Evolutionary conservation across 2,888 invertebrate species (phyloP).

Genomic region (Chesias legatella): DNA sequence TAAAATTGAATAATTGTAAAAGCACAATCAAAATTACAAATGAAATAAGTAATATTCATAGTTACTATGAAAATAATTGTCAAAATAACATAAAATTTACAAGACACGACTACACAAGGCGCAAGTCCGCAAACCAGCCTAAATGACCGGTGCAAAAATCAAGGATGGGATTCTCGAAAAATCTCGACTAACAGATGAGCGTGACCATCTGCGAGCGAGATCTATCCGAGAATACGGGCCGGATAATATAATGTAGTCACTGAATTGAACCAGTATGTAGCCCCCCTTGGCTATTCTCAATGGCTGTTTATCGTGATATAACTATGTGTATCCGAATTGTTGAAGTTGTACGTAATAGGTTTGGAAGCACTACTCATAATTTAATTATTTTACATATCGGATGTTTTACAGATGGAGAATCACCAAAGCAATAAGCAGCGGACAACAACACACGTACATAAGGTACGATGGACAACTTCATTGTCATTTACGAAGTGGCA

Average conservation of each 20-base stretch:
- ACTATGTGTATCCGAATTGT: neutral
- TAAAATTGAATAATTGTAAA: constrained; percentile 36
- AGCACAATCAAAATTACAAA: no score
- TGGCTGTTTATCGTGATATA: constrained; percentile 44
- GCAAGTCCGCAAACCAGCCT: constrained; percentile 2
- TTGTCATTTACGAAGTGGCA: no score
- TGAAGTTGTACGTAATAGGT: neutral
- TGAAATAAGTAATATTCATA: no score
- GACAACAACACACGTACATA: no score
- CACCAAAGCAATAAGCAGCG: no score
- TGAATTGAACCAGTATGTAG: constrained; percentile 29
- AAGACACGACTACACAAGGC: constrained; percentile 12
- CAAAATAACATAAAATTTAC: constrained; percentile 5
- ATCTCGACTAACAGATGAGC: no score
- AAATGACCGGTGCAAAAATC: neutral
- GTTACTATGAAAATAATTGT: constrained; percentile 6
- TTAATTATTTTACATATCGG: no score
- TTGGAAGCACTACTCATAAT: no score
- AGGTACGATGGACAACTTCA: no score
- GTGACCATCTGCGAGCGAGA: no score
- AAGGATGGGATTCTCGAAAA: neutral
- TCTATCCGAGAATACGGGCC: no score
- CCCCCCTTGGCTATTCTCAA: constrained; percentile 39
- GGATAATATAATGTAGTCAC: neutral
- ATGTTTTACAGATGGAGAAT: no score